phyloP scores from a whole-genome alignment of 2,113 vertebrate genomes.

The Aptenodytes patagonicus region DNA sequence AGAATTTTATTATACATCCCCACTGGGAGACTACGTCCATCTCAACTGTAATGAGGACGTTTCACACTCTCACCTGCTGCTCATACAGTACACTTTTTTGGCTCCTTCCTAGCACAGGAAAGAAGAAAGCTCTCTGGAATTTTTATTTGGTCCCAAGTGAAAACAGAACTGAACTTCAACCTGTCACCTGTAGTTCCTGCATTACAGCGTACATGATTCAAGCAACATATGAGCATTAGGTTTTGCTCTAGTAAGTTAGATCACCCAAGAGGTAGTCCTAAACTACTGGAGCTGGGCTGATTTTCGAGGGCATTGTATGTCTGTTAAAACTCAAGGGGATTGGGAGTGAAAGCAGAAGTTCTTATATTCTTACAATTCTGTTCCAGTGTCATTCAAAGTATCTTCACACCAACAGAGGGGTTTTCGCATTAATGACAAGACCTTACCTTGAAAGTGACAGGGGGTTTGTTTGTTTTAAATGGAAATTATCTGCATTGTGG shows the following conservation, averaged over 20 bases:
- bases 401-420: background rate
- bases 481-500: background rate
- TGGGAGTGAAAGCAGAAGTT: background rate
- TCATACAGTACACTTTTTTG: background rate
- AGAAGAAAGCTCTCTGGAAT: background rate
- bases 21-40: background rate
- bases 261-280: background rate
- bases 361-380: background rate
- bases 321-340: background rate
- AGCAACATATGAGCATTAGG: fast-evolving
- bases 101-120: background rate
- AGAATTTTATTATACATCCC: background rate
- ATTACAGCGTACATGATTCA: fast-evolving
- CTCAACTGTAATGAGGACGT: background rate
- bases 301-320: background rate
- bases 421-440: background rate
- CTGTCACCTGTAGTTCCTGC: background rate
- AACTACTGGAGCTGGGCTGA: background rate
- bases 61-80: background rate
- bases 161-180: background rate
- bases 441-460: background rate
- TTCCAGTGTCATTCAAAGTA: background rate
- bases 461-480: background rate
- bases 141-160: background rate
- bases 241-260: background rate